Evolutionary conservation across 2,888 invertebrate genomes (phyloP), one percentile per base, ranked within the genome.

Genomic region (Pachliopta kotzebuea): DNA sequence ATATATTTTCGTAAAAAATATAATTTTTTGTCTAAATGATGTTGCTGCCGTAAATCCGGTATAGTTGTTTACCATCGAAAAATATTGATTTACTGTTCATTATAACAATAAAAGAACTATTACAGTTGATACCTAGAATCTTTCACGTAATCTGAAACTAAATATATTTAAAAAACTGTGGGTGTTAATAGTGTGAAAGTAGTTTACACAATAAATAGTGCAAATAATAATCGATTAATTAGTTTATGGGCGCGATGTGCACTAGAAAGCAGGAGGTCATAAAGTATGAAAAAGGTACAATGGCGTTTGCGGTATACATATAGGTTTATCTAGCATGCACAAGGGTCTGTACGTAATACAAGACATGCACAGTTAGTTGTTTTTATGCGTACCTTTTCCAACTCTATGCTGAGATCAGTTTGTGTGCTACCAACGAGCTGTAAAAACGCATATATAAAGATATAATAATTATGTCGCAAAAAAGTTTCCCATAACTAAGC

Each of bases 351-450:
- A 67, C 53, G 68, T 75, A 70, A 76, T 77, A 80, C 72, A 71
- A 78, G 74, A 77, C 83, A 86, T 86, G 87, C 86, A 84, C 79
- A 83, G 83, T 86, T 85, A 88, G 81, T 83, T 83, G 56, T 85
- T 86, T 81, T 45, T 81, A 75, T 78, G 88, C 89, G 90, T 92
- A 92, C 92, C 92, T 92, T 92, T 89, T 92, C 92, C 90, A 91
- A 87, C 87, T 92, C 92, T 90, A 92, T 86, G 91, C 81, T 85
- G 90, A 85, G 90, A 84, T 87, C 86, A 76, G 88, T 83, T 86
- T 90, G 90, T 86, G 90, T 85, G 85, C 83, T 89, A 89, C 83
- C 91, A 90, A 87, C 88, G 91, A 87, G 91, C 92, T 92, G 92
- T 86, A 92, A 92, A 92, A 90, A 90, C 78, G 90, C 86, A 89